Conservation (phyloP, 2,888 invertebrate genomes). For the Glaucopsyche alexis region DNA sequence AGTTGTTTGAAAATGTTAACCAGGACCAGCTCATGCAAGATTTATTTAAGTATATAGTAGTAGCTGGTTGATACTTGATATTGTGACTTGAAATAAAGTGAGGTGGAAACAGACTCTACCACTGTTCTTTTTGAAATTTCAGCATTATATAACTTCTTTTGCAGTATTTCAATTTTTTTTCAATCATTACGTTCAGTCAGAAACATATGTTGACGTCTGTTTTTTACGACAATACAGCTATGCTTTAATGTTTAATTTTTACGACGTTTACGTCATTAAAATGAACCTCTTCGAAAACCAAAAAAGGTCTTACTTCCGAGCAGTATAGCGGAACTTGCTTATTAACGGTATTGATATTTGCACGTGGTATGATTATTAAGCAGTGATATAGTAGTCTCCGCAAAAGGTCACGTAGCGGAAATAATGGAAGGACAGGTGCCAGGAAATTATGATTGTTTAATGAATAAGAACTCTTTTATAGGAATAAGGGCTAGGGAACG, state of each 20-base stretch:
- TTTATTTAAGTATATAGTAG: neutral
- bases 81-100: neutral
- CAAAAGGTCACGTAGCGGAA: conserved; percentile 24
- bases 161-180: too few species aligned
- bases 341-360: conserved; percentile 22
- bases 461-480: conserved; percentile 2
- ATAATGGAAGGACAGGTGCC: conserved; percentile 21
- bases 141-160: too few species aligned
- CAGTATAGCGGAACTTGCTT: conserved; percentile 16
- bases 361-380: conserved; percentile 20
- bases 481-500: neutral
- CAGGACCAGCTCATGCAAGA: neutral
- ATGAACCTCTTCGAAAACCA: neutral
- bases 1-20: neutral
- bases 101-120: too few species aligned
- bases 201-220: neutral
- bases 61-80: neutral
- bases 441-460: conserved; percentile 13
- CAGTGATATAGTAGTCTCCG: conserved; percentile 9
- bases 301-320: conserved; percentile 20
- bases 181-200: neutral
- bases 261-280: too few species aligned
- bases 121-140: too few species aligned
- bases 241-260: too few species aligned
- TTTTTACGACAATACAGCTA: neutral